A percentile compares a stretch with the other conserved stretches of the same genome.
These are phyloP conservation scores for Notodonta dromedarius DNA, from an alignment of 2,888 invertebrate species.

Conservation along the genomic window DNA sequence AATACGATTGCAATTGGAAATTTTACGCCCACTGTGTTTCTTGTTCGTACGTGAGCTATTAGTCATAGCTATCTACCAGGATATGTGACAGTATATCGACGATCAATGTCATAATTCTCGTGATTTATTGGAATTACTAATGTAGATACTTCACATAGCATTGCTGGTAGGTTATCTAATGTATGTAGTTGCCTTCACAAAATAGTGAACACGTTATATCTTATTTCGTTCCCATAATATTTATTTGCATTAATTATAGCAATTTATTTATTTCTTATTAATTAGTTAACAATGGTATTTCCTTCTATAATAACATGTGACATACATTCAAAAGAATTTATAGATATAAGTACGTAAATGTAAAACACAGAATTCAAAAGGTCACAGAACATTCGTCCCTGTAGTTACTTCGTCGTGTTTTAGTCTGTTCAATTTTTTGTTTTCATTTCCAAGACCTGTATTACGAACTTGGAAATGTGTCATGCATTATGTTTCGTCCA, in stretches of 20 bases:
- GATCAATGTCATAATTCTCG: conserved; percentile 13
- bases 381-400: not conserved
- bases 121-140: conserved; percentile 27
- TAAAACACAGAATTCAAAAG: not conserved
- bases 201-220: too few relatives aligned
- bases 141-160: conserved; percentile 6
- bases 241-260: too few relatives aligned
- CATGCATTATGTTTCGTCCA: conserved; percentile 21
- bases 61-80: conserved; percentile 10
- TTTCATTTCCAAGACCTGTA: not conserved
- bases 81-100: conserved; percentile 6
- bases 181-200: conserved; percentile 10
- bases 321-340: not conserved
- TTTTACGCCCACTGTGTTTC: conserved; percentile 2
- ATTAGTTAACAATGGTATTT: too few relatives aligned
- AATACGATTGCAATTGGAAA: not conserved
- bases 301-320: not conserved
- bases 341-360: not conserved
- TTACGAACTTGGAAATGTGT: conserved; percentile 10
- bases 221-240: too few relatives aligned
- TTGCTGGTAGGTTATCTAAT: conserved; percentile 4
- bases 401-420: not conserved
- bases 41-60: conserved; percentile 6
- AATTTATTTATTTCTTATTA: too few relatives aligned
- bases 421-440: not conserved